Conservation (phyloP, 2,797 vertebrate species). For the Limosa lapponica region DNA sequence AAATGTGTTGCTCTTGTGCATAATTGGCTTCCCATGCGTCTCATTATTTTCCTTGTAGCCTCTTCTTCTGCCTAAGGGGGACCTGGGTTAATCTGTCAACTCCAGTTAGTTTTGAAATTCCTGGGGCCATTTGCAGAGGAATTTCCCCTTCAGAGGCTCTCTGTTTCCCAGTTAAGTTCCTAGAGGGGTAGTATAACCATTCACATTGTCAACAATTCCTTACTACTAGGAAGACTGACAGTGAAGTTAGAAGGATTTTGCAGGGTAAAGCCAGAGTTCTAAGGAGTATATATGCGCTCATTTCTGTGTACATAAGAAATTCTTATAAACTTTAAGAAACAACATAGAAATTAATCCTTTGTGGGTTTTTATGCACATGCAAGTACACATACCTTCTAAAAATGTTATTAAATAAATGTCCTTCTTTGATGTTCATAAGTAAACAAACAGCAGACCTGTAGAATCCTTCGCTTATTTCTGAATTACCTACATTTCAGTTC, state of each 20-base stretch:
- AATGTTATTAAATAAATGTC: background rate
- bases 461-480: background rate
- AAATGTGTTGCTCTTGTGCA: conserved; percentile 20
- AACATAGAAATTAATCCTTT: background rate
- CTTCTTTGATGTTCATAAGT: background rate
- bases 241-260: background rate
- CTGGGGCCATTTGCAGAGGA: conserved; percentile 40
- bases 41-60: conserved; percentile 59
- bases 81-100: conserved; percentile 60
- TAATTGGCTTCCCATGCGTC: conserved; percentile 51
- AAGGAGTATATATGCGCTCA: rapidly evolving
- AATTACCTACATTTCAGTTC: background rate
- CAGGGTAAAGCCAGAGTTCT: background rate
- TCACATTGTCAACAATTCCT: background rate
- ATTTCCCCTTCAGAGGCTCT: conserved; percentile 34
- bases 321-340: background rate
- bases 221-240: background rate
- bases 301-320: background rate
- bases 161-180: background rate
- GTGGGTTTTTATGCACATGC: background rate
- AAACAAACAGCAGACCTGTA: background rate
- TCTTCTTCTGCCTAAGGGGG: conserved; percentile 52
- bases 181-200: background rate
- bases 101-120: conserved; percentile 59
- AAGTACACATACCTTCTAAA: background rate